These are phyloP conservation scores for Thereuonema tuberculata DNA, from an alignment of 1,140 invertebrate genomes.

Conservation along the genomic window DNA sequence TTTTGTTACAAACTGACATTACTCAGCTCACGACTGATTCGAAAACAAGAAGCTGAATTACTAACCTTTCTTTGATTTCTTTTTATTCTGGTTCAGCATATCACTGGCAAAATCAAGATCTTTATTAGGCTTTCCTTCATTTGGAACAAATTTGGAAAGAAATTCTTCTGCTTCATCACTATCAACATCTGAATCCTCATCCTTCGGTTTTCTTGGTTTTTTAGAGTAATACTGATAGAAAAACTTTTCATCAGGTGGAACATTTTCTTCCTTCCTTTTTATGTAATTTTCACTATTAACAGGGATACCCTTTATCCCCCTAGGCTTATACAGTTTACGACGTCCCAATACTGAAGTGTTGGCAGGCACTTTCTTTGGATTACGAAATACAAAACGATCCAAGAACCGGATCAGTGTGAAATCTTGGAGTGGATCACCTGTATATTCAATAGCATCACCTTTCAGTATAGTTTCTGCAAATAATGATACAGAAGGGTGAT, in stretches of 20 bases:
- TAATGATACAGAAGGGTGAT: conserved; percentile 77
- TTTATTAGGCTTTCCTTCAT: conserved; percentile 26
- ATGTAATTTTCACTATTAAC: conserved; percentile 55
- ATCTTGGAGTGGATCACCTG: conserved; percentile 83
- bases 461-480: conserved; percentile 72
- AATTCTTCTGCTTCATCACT: conserved; percentile 67
- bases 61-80: conserved; percentile 3
- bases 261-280: conserved; percentile 45
- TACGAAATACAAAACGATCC: conserved; percentile 90
- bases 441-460: conserved; percentile 60
- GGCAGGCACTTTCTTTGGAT: conserved; percentile 55
- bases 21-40: no score
- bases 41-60: no score
- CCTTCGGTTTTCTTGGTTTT: conserved; percentile 29
- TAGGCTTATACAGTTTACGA: conserved; percentile 30
- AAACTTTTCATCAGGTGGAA: conserved; percentile 70
- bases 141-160: conserved; percentile 17
- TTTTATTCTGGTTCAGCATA: not conserved
- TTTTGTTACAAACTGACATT: no score
- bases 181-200: conserved; percentile 55
- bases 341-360: conserved; percentile 18
- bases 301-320: conserved; percentile 43
- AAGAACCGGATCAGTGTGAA: conserved; percentile 78
- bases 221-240: conserved; percentile 46
- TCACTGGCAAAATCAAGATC: conserved; percentile 25